Evolutionary conservation across 2,888 invertebrate species (phyloP).

Genomic region (Tyria jacobaeae): DNA sequence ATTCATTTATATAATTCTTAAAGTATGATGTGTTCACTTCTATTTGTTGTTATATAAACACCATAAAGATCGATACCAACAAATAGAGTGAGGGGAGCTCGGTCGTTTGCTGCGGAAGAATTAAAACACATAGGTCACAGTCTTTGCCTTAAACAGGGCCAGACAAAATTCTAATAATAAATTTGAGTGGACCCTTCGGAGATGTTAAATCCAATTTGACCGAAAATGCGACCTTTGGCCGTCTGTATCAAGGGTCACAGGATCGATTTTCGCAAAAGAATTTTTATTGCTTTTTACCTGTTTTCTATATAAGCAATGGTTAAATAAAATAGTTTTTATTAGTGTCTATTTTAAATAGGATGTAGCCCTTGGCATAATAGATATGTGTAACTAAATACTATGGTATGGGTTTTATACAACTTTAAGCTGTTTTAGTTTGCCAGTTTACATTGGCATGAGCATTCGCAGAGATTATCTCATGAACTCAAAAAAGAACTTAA

Average conservation of each 20-base stretch:
- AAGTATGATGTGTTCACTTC: too few species aligned
- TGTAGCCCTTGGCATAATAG: too few species aligned
- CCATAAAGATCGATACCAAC: not conserved
- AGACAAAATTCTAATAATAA: not conserved
- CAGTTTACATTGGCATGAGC: too few species aligned
- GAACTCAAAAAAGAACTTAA: too few species aligned
- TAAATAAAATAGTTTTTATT: not conserved
- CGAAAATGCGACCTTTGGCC: slow-evolving; percentile 13
- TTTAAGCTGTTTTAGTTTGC: too few species aligned
- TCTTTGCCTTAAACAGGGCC: not conserved
- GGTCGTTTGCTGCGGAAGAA: not conserved
- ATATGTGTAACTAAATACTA: too few species aligned
- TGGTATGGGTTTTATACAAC: too few species aligned
- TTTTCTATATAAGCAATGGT: slow-evolving; percentile 2
- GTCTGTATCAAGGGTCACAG: slow-evolving; percentile 12
- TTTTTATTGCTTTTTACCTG: slow-evolving; percentile 8
- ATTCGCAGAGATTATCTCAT: too few species aligned
- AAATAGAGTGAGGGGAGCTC: not conserved
- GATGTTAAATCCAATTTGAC: slow-evolving; percentile 13
- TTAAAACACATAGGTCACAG: not conserved
- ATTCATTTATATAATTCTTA: too few species aligned
- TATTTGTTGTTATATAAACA: not conserved
- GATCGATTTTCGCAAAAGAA: slow-evolving; percentile 5
- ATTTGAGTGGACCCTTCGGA: not conserved
- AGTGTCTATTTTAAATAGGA: too few species aligned